Percentiles rank a stretch among this genome's conserved stretches.
Evolutionary conservation across 2,113 vertebrate genomes (phyloP).

Genomic region (Paratilapia polleni): DNA sequence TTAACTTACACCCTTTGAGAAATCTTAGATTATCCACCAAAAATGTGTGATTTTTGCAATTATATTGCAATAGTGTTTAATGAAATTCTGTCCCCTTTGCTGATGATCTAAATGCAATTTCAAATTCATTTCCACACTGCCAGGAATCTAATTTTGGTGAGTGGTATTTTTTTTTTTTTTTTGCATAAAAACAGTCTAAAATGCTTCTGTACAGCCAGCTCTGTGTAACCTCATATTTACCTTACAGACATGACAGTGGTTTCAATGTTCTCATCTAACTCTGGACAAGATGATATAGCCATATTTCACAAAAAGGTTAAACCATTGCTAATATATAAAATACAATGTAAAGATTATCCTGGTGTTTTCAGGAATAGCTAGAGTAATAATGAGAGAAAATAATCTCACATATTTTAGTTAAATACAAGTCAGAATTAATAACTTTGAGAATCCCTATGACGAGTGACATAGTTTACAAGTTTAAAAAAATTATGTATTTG

Average conservation of each 20-base stretch:
- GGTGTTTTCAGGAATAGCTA: not conserved
- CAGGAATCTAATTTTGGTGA: not conserved
- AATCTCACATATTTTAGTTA: not conserved
- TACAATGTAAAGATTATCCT: not conserved
- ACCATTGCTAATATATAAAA: not conserved
- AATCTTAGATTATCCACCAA: not conserved
- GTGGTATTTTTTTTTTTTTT: not conserved
- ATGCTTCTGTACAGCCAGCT: not conserved
- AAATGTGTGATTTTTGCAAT: not conserved
- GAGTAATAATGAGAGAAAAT: too few species aligned
- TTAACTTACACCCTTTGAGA: not conserved
- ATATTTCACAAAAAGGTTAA: not conserved
- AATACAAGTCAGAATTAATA: constrained; percentile 20
- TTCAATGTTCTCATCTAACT: not conserved
- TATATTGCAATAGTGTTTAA: not conserved
- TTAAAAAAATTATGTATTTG: constrained; percentile 31
- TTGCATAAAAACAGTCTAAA: not conserved
- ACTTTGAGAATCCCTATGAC: not conserved
- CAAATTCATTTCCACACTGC: not conserved
- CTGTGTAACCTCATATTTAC: not conserved
- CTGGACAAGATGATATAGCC: too few species aligned
- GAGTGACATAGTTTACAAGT: constrained; percentile 15
- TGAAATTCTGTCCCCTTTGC: not conserved
- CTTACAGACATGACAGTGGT: not conserved
- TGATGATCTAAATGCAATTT: too few species aligned